phyloP scores from a whole-genome alignment of 2,797 vertebrate species.

The Hemibagrus guttatus region DNA sequence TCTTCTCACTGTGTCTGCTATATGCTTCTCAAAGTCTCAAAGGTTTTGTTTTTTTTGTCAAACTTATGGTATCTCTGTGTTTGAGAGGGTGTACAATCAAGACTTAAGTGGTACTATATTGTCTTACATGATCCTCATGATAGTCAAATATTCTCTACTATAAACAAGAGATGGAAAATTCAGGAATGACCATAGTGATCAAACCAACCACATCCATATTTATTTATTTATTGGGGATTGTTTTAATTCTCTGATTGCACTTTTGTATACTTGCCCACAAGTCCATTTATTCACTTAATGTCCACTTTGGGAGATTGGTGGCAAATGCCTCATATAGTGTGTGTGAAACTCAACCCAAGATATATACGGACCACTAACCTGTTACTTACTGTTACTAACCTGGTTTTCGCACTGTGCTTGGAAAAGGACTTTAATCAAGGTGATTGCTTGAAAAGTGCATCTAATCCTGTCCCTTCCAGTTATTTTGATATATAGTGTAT shows the following conservation, averaged over 20 bases:
- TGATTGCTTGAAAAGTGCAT: not conserved
- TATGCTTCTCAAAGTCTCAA: not conserved
- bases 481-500: not conserved
- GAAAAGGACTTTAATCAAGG: not conserved
- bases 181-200: slow-evolving; percentile 20
- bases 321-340: not conserved
- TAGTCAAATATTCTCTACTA: not conserved
- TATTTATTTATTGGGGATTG: slow-evolving; percentile 16
- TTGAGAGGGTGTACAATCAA: slow-evolving; percentile 19
- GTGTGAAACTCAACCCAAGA: not conserved
- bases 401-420: not conserved
- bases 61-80: not conserved
- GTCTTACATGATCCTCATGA: not conserved
- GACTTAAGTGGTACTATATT: slow-evolving; percentile 6
- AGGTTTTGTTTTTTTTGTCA: not conserved
- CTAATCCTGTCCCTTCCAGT: not conserved
- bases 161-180: slow-evolving; percentile 28
- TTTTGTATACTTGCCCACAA: not conserved
- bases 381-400: too few relatives aligned
- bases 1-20: not conserved
- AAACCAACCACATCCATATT: not conserved
- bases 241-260: not conserved
- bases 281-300: not conserved
- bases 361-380: not conserved
- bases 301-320: not conserved